Evolutionary conservation across 2,797 vertebrate genomes (phyloP), one percentile per base, ranked within the genome.

Genomic region (Hyperoplus lanceolatus): DNA sequence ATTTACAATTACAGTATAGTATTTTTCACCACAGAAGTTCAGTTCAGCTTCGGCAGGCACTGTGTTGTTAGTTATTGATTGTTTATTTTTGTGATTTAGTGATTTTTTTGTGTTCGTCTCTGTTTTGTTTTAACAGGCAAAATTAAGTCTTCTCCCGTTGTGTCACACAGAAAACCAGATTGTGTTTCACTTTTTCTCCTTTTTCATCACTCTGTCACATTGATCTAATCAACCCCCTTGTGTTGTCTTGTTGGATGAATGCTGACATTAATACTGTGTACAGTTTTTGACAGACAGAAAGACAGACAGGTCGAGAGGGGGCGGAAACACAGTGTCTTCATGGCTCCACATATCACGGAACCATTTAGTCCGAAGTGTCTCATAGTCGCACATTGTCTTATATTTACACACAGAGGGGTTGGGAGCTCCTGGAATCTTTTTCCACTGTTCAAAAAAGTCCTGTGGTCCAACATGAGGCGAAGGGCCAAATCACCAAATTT

Each of bases 271-370:
- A 87, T 79, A 87, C 45, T 56, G 67, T 55, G 77, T 75, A 84
- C 49, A 58, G 77, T 85, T 73, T 80, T 48, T 60, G 57, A 77
- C 55, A 49, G 61, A 59, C 39, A 21, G 21, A 41, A 3, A 51
- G 50, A 87, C 57, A 50, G 66, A 87, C 69, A 41, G 65, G 71
- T 68, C 46, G 61, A 80, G 74, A 68, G 48, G 67, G 51, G 67
- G 76, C 21, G 83, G 60, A 73, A 85, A 85, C 90, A 93, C 91
- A 91, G 90, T 90, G 91, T 93, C 81, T 86, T 87, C 59, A 75
- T 83, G 88, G 90, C 90, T 90, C 82, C 0, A 73, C 74, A 46
- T 80, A 46, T 51, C 69, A 50, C 43, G 4, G 73, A 89, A 85
- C 86, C 84, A 75, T 79, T 77, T 90, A 73, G 86, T 87, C 61